Evolutionary conservation across 2,797 vertebrate genomes (phyloP).

Genomic region (Cirrhinus mrigala): DNA sequence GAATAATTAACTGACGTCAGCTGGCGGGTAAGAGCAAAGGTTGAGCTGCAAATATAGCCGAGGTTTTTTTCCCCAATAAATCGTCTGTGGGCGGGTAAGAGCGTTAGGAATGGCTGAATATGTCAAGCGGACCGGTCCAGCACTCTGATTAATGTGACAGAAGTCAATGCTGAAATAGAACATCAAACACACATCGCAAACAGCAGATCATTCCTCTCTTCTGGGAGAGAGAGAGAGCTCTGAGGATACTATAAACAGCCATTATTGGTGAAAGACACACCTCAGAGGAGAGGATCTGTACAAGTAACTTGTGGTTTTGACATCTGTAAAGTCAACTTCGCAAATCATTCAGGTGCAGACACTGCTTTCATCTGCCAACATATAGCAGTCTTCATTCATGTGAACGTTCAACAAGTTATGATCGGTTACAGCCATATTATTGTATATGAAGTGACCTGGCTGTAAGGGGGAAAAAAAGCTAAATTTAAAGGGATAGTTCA

Average conservation of each 20-base stretch:
- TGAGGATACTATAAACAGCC: conserved; percentile 54
- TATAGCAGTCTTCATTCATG: conserved; percentile 1
- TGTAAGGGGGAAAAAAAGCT: neutral
- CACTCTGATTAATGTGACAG: conserved; percentile 81
- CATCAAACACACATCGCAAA: conserved; percentile 73
- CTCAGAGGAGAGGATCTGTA: conserved; percentile 10
- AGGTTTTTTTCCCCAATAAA: conserved; percentile 73
- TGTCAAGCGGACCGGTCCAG: conserved; percentile 68
- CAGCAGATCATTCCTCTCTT: conserved; percentile 64
- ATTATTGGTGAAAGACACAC: conserved; percentile 55
- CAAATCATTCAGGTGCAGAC: conserved; percentile 30
- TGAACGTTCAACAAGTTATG: neutral
- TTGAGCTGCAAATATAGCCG: conserved; percentile 83
- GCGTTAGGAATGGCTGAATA: conserved; percentile 77
- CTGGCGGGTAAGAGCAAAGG: conserved; percentile 79
- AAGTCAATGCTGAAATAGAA: conserved; percentile 78
- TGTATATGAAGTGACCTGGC: neutral
- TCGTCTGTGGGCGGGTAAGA: conserved; percentile 66
- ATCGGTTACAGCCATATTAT: neutral
- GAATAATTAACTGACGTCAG: conserved; percentile 89
- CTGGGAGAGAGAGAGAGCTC: conserved; percentile 41
- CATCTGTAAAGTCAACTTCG: conserved; percentile 21
- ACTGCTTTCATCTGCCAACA: conserved; percentile 24
- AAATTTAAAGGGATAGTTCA: neutral
- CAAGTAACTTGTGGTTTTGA: neutral